These are phyloP conservation scores for Dicrurus megarhynchus DNA, from an alignment of 2,113 vertebrate species.

Conservation along the genomic window DNA sequence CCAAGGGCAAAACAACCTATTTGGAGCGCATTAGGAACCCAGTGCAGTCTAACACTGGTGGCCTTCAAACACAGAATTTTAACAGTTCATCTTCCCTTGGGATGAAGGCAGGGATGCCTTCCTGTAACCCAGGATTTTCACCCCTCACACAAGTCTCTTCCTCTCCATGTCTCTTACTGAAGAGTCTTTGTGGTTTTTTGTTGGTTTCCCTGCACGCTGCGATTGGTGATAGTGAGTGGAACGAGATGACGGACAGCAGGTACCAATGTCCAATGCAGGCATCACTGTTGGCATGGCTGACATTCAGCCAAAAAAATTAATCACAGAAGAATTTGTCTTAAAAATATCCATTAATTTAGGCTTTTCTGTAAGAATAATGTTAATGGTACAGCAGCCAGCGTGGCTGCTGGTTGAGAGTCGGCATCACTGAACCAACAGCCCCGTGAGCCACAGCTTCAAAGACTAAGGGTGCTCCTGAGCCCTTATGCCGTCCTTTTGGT, in stretches of 20 bases:
- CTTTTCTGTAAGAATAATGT: background rate
- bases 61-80: background rate
- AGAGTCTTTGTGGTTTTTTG: background rate
- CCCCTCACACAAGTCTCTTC: background rate
- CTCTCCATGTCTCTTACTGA: background rate
- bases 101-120: background rate
- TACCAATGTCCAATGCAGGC: fast-evolving
- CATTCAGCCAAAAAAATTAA: background rate
- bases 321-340: background rate
- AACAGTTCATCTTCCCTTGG: background rate
- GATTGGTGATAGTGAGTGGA: fast-evolving
- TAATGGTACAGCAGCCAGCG: background rate
- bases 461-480: background rate
- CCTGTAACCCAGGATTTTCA: background rate
- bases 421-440: fast-evolving
- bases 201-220: background rate
- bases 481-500: background rate
- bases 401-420: background rate
- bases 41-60: fast-evolving
- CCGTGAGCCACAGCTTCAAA: fast-evolving
- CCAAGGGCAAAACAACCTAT: background rate
- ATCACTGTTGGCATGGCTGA: background rate
- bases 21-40: background rate
- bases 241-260: background rate
- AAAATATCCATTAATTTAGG: background rate